These are phyloP conservation scores for Ectemnius continuus DNA, from an alignment of 2,888 invertebrate species.

Conservation along the genomic window DNA sequence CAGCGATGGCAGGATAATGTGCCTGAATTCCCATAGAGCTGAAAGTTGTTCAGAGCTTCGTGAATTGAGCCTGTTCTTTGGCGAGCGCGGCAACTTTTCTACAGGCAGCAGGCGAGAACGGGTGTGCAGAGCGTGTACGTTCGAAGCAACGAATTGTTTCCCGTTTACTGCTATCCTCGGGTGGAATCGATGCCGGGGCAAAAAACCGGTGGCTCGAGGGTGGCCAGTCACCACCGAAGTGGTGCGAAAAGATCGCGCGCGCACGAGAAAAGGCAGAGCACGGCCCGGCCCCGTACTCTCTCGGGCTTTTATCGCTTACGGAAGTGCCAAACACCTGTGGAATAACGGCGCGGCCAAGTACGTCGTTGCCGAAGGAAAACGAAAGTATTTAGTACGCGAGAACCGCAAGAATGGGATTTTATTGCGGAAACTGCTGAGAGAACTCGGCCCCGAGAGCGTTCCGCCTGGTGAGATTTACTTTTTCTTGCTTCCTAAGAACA, in stretches of 20 bases:
- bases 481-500: too few species aligned
- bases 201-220: slow-evolving; percentile 32
- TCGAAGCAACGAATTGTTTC: slow-evolving; percentile 48
- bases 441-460: neutral
- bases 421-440: slow-evolving; percentile 34
- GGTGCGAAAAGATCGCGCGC: slow-evolving; percentile 58
- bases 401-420: slow-evolving; percentile 63
- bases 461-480: too few species aligned
- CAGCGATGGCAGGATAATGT: slow-evolving; percentile 20
- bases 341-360: slow-evolving; percentile 74
- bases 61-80: too few species aligned
- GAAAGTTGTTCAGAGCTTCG: too few species aligned
- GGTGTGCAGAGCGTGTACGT: slow-evolving; percentile 35
- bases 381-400: slow-evolving; percentile 67
- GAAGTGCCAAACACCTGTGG: slow-evolving; percentile 78
- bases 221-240: slow-evolving; percentile 42
- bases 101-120: too few species aligned
- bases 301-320: slow-evolving; percentile 75
- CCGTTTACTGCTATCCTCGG: slow-evolving; percentile 34
- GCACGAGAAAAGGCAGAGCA: slow-evolving; percentile 63
- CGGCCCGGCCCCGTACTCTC: slow-evolving; percentile 70
- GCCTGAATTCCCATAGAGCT: too few species aligned
- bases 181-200: slow-evolving; percentile 36
- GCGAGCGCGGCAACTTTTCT: too few species aligned
- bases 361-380: slow-evolving; percentile 73